phyloP scores from a whole-genome alignment of 2,113 vertebrate species.

The Lutjanus erythropterus region DNA sequence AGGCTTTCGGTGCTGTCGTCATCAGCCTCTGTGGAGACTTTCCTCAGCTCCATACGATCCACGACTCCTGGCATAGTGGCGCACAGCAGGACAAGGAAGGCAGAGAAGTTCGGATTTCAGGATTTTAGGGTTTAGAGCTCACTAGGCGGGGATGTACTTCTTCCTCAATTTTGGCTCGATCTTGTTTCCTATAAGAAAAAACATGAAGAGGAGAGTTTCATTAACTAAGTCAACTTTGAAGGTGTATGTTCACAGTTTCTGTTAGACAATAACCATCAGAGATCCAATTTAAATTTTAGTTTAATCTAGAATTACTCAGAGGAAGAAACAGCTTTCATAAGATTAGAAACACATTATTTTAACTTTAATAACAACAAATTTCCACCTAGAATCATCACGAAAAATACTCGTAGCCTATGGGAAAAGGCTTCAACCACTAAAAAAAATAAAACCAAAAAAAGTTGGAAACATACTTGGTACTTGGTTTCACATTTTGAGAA shows the following conservation, averaged over 20 bases:
- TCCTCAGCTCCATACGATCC: constrained; percentile 94
- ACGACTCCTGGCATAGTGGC: constrained; percentile 76
- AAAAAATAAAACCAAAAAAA: too few relatives aligned
- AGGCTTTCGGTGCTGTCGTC: constrained; percentile 91
- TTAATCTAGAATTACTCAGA: too few relatives aligned
- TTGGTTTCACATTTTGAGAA: too few relatives aligned
- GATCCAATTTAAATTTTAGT: too few relatives aligned
- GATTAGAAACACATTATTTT: too few relatives aligned
- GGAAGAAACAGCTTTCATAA: too few relatives aligned
- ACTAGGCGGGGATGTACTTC: neutral
- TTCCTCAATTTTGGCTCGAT: neutral
- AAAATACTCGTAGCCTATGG: too few relatives aligned
- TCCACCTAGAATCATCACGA: too few relatives aligned
- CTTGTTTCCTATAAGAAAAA: neutral
- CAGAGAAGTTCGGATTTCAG: neutral
- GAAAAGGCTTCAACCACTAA: too few relatives aligned
- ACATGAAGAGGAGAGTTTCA: neutral
- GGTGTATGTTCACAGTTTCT: neutral
- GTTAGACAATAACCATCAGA: too few relatives aligned
- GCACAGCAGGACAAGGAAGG: neutral
- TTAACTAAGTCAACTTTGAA: neutral
- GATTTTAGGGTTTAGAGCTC: constrained; percentile 8
- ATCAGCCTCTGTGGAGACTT: constrained; percentile 90
- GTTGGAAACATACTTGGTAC: too few relatives aligned
- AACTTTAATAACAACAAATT: too few relatives aligned